Percentiles rank a stretch among this genome's conserved stretches.
phyloP scores from a whole-genome alignment of 2,113 vertebrate genomes.

The Psittacula cyanocephala region DNA sequence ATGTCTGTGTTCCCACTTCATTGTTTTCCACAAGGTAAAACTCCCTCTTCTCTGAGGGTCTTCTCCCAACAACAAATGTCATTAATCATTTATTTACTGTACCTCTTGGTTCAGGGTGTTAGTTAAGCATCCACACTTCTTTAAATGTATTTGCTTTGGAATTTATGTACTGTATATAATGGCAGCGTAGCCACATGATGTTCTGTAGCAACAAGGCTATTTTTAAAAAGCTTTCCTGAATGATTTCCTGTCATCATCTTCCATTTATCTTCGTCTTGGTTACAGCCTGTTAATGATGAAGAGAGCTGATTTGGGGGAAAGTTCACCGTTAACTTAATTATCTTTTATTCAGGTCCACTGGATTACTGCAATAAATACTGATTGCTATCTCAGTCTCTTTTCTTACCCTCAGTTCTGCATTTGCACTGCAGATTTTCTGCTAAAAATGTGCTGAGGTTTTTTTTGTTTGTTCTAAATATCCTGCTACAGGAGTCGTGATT shows the following conservation, averaged over 20 bases:
- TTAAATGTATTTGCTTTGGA: not conserved
- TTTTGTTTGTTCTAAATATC: not conserved
- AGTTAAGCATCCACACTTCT: not conserved
- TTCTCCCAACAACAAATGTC: not conserved
- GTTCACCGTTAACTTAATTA: slow-evolving; percentile 16
- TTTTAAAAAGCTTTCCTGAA: not conserved
- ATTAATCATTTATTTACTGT: not conserved
- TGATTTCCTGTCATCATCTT: not conserved
- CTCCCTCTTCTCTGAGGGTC: not conserved
- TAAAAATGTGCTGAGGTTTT: not conserved
- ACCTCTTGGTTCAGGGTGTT: not conserved
- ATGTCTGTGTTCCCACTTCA: not conserved
- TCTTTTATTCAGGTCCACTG: not conserved
- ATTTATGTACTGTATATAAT: not conserved
- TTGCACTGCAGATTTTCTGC: not conserved
- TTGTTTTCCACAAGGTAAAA: not conserved
- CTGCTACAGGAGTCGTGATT: not conserved
- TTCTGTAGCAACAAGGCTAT: not conserved
- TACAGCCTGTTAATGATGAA: not conserved
- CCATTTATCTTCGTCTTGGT: not conserved
- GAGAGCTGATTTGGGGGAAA: slow-evolving; percentile 6
- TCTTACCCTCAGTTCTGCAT: not conserved
- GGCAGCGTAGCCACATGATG: not conserved
- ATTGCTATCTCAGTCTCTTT: not conserved
- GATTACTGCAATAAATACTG: not conserved